Percentiles rank a stretch among this genome's conserved stretches.
Evolutionary conservation across 2,888 invertebrate species (phyloP).

Genomic region (Dysmachus trigonus): DNA sequence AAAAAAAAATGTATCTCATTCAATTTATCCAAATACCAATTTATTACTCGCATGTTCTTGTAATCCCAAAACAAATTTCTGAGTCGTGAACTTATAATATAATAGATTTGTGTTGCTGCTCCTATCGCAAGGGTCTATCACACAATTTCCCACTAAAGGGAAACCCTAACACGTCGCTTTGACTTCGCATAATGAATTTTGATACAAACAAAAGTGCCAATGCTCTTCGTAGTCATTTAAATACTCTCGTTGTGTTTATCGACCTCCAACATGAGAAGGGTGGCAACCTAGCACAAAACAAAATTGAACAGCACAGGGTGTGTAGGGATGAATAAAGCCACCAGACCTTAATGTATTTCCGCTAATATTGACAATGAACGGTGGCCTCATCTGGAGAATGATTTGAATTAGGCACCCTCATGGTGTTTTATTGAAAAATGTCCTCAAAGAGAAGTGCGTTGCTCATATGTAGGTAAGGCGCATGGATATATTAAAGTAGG

Average conservation of each 20-base stretch:
- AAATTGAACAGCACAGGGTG: background rate
- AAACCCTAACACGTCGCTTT: slow-evolving; percentile 43
- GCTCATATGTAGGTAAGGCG: background rate
- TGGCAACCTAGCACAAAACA: slow-evolving; percentile 23
- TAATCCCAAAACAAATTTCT: background rate
- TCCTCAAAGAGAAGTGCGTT: background rate
- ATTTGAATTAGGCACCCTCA: background rate
- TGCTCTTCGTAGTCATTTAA: slow-evolving; percentile 32
- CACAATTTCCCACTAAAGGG: background rate
- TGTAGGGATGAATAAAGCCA: background rate
- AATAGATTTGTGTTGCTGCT: background rate
- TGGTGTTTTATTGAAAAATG: background rate
- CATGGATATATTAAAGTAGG: background rate
- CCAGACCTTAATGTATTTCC: background rate
- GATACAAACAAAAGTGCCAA: slow-evolving; percentile 38
- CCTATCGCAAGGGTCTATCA: background rate
- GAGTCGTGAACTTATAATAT: background rate
- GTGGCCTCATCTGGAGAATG: background rate
- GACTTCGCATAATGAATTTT: slow-evolving; percentile 45
- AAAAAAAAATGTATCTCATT: background rate
- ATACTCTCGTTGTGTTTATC: slow-evolving; percentile 38
- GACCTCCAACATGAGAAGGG: slow-evolving; percentile 45
- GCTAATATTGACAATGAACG: background rate
- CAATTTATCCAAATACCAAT: background rate
- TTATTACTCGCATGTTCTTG: background rate